These are phyloP conservation scores for Pandemis cinnamomeana DNA, from an alignment of 2,888 invertebrate genomes.

Conservation along the genomic window DNA sequence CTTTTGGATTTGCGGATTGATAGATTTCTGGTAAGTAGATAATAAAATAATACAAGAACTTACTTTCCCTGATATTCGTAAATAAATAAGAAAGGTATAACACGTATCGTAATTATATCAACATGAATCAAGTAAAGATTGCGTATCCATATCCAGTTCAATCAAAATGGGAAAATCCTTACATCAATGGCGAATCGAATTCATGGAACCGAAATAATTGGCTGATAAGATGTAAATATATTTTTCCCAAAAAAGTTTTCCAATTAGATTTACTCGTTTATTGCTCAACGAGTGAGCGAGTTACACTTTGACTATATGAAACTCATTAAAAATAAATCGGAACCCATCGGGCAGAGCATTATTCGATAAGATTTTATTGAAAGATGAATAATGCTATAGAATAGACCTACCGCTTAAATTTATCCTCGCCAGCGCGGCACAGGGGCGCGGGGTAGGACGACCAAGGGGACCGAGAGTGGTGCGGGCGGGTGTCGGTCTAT, in stretches of 20 bases:
- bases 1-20: not conserved
- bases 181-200: constrained; percentile 1
- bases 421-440: too few species aligned
- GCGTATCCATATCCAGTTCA: not conserved
- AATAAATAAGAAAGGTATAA: not conserved
- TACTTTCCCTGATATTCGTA: too few species aligned
- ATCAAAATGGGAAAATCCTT: constrained; percentile 12
- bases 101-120: not conserved
- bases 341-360: not conserved
- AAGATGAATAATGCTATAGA: too few species aligned
- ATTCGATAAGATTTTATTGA: not conserved
- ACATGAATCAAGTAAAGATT: not conserved
- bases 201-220: constrained; percentile 35
- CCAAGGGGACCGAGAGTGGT: too few species aligned
- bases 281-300: constrained; percentile 45
- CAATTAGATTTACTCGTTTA: constrained; percentile 43
- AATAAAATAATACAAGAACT: not conserved
- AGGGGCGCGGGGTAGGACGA: too few species aligned
- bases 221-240: constrained; percentile 44
- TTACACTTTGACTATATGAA: not conserved
- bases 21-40: not conserved
- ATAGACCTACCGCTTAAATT: too few species aligned
- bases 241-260: constrained; percentile 45
- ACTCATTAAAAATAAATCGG: not conserved
- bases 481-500: too few species aligned